phyloP scores from a whole-genome alignment of 2,888 invertebrate species.

The Eupithecia pulchellata region DNA sequence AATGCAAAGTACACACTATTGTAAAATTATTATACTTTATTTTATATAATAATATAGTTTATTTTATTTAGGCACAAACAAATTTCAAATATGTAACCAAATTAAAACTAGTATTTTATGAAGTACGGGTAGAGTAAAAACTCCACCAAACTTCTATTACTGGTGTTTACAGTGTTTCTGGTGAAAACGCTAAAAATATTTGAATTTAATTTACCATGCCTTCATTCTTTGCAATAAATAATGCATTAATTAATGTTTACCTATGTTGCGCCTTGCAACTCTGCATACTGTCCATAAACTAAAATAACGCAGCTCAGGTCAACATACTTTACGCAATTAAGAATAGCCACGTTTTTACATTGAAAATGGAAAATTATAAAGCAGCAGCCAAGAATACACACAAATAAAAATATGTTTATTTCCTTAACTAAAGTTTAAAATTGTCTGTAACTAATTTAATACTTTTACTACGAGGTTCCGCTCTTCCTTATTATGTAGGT shows the following conservation, averaged over 20 bases:
- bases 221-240: slow-evolving; percentile 22
- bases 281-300: slow-evolving; percentile 17
- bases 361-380: background rate
- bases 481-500: too few species aligned
- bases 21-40: too few species aligned
- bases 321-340: slow-evolving; percentile 5
- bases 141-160: background rate
- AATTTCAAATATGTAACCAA: too few species aligned
- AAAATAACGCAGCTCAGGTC: slow-evolving; percentile 14
- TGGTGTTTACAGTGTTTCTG: background rate
- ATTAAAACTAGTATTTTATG: background rate
- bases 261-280: slow-evolving; percentile 17
- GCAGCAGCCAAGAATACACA: background rate
- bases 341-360: background rate
- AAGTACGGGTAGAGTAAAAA: background rate
- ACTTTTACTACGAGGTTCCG: too few species aligned
- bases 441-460: too few species aligned
- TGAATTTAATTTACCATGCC: background rate
- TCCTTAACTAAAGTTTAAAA: too few species aligned
- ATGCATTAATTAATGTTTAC: slow-evolving; percentile 16
- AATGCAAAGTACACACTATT: background rate
- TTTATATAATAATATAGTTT: too few species aligned
- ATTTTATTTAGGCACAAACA: too few species aligned
- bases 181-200: background rate
- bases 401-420: too few species aligned